Percentiles rank a stretch among this genome's conserved stretches.
Evolutionary conservation across 1,140 invertebrate species (phyloP).

Genomic region (Piezodorus guildinii): DNA sequence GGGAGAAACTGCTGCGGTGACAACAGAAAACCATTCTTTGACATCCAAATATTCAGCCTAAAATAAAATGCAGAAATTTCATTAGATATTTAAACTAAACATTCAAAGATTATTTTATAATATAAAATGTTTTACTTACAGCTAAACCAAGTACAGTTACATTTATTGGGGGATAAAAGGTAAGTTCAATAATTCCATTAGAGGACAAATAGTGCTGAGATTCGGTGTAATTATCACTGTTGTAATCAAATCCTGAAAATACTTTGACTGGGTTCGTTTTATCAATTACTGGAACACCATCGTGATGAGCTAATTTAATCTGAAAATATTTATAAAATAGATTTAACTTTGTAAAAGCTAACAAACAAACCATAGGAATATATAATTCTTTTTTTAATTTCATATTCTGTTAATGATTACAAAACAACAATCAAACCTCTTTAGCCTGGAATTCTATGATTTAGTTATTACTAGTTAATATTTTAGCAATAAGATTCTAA

Average conservation of each 20-base stretch:
- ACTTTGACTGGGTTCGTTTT: slow-evolving; percentile 48
- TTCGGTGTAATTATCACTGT: slow-evolving; percentile 49
- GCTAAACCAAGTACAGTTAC: slow-evolving; percentile 47
- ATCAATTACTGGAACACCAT: slow-evolving; percentile 56
- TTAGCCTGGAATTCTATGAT: too few relatives aligned
- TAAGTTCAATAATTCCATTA: slow-evolving; percentile 56
- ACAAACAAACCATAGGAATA: too few relatives aligned
- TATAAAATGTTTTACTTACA: slow-evolving; percentile 32
- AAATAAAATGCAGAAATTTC: slow-evolving; percentile 21
- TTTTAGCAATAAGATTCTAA: too few relatives aligned
- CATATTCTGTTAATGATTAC: too few relatives aligned
- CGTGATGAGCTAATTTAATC: slow-evolving; percentile 62
- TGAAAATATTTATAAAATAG: slow-evolving; percentile 28
- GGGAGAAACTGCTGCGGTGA: slow-evolving; percentile 57
- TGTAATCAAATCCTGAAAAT: slow-evolving; percentile 52
- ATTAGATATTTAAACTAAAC: background rate
- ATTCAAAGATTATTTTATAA: slow-evolving; percentile 1
- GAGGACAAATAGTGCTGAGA: slow-evolving; percentile 46
- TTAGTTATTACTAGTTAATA: too few relatives aligned
- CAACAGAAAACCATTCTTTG: slow-evolving; percentile 67
- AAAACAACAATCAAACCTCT: too few relatives aligned
- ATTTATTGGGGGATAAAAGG: slow-evolving; percentile 50
- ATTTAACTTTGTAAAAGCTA: too few relatives aligned
- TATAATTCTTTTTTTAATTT: too few relatives aligned
- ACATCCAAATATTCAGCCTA: slow-evolving; percentile 57